Conservation (phyloP, 2,113 vertebrate species). For the Parotia lawesii region DNA sequence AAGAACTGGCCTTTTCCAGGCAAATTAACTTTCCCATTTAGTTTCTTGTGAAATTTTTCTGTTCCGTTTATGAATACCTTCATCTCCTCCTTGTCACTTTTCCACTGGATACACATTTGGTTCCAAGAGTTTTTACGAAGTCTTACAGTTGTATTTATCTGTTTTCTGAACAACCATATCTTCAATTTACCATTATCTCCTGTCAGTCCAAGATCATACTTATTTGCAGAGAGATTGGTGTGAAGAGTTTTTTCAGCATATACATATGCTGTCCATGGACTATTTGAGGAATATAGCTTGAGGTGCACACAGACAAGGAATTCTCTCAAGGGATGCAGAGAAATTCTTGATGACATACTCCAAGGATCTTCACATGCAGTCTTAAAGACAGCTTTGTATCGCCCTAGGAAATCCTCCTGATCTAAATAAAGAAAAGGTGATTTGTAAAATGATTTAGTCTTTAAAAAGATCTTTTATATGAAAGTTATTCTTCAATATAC, state of each 20-base stretch:
- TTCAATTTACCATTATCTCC: slow-evolving; percentile 28
- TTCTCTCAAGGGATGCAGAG: slow-evolving; percentile 45
- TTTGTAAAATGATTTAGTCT: background rate
- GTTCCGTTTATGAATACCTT: slow-evolving; percentile 53
- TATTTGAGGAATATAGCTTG: slow-evolving; percentile 33
- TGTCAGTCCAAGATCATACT: slow-evolving; percentile 55
- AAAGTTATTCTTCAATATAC: background rate
- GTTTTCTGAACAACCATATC: slow-evolving; percentile 63
- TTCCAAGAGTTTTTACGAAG: slow-evolving; percentile 48
- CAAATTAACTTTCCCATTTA: background rate
- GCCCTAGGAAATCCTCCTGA: slow-evolving; percentile 44
- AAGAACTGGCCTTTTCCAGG: slow-evolving; percentile 52
- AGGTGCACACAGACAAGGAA: slow-evolving; percentile 67
- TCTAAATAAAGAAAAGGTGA: slow-evolving; percentile 44
- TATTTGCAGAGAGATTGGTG: background rate
- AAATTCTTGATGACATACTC: slow-evolving; percentile 57
- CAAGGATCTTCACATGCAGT: slow-evolving; percentile 49
- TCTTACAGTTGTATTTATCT: background rate
- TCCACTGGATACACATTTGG: slow-evolving; percentile 63
- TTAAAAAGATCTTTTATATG: background rate
- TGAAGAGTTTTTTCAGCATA: slow-evolving; percentile 42
- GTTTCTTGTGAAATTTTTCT: background rate
- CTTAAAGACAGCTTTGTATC: slow-evolving; percentile 64
- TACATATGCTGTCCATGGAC: slow-evolving; percentile 56
- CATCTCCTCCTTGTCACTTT: slow-evolving; percentile 25